Evolutionary conservation across 2,888 invertebrate species (phyloP).

Genomic region (Eledona agricola): DNA sequence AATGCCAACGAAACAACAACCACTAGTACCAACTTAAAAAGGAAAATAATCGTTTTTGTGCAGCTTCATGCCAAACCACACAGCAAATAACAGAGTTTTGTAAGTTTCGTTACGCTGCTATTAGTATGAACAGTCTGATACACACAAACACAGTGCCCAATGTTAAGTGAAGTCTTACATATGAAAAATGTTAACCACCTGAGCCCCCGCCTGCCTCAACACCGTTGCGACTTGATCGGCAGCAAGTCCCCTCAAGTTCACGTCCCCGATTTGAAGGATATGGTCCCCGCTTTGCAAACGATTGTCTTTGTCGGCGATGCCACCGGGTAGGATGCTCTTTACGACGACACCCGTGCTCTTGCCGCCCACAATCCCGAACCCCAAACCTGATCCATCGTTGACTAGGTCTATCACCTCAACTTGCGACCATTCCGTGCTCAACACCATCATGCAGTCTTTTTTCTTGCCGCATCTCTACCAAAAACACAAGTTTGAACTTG

Average conservation of each 20-base stretch:
- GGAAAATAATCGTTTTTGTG: too few relatives aligned
- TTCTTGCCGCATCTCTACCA: constrained; percentile 24
- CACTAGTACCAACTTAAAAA: too few relatives aligned
- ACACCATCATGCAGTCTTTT: constrained; percentile 57
- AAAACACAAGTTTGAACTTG: constrained; percentile 24
- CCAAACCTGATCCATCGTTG: constrained; percentile 97
- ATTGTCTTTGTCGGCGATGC: constrained; percentile 95
- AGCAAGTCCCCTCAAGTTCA: constrained; percentile 94
- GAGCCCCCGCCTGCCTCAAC: constrained; percentile 71
- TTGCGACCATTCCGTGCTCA: constrained; percentile 99
- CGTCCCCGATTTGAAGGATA: constrained; percentile 93
- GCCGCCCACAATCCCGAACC: constrained; percentile 98
- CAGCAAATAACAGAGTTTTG: too few relatives aligned
- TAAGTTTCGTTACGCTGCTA: too few relatives aligned
- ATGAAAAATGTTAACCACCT: constrained; percentile 62
- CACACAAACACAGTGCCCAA: constrained; percentile 40
- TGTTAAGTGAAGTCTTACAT: constrained; percentile 78
- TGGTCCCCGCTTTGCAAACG: constrained; percentile 97
- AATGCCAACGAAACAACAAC: too few relatives aligned
- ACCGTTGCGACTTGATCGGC: constrained; percentile 94
- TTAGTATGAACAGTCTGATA: too few relatives aligned
- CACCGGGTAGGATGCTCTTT: constrained; percentile 96
- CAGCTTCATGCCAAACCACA: too few relatives aligned
- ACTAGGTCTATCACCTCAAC: constrained; percentile 98
- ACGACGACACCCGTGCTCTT: constrained; percentile 98